phyloP scores from a whole-genome alignment of 2,797 vertebrate species.

The Pseudotriccus pelzelni region DNA sequence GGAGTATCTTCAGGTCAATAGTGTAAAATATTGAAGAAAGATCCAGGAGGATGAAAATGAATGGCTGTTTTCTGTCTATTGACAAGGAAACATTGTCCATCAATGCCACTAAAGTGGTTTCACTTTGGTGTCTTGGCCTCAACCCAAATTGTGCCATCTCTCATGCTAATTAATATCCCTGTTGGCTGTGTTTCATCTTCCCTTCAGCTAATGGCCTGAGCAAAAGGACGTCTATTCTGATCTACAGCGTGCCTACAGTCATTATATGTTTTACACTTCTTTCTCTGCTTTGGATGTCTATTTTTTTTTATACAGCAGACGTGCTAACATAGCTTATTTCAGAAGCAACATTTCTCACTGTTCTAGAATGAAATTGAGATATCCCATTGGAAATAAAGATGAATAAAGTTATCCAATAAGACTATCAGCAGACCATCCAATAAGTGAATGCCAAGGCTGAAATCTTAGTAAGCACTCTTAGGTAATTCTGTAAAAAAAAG shows the following conservation, averaged over 20 bases:
- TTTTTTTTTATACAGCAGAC: background rate
- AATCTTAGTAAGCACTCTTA: constrained; percentile 29
- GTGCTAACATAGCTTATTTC: background rate
- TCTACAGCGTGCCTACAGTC: background rate
- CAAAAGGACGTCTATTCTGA: background rate
- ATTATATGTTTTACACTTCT: background rate
- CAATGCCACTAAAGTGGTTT: background rate
- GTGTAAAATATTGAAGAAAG: background rate
- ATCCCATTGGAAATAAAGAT: background rate
- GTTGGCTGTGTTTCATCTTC: background rate
- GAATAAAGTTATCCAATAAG: constrained; percentile 38
- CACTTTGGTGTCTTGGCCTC: background rate
- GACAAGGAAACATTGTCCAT: background rate
- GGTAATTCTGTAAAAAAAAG: constrained; percentile 55
- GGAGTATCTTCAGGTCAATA: background rate
- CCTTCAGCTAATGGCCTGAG: background rate
- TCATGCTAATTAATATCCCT: background rate
- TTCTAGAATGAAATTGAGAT: background rate
- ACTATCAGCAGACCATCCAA: background rate
- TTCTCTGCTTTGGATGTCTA: background rate
- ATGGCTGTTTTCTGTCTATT: constrained; percentile 9
- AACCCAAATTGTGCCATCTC: background rate
- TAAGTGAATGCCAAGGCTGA: background rate
- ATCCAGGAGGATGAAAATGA: background rate
- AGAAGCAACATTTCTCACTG: background rate